Evolutionary conservation across 2,113 vertebrate species (phyloP).

Genomic region (Aleadryas rufinucha): DNA sequence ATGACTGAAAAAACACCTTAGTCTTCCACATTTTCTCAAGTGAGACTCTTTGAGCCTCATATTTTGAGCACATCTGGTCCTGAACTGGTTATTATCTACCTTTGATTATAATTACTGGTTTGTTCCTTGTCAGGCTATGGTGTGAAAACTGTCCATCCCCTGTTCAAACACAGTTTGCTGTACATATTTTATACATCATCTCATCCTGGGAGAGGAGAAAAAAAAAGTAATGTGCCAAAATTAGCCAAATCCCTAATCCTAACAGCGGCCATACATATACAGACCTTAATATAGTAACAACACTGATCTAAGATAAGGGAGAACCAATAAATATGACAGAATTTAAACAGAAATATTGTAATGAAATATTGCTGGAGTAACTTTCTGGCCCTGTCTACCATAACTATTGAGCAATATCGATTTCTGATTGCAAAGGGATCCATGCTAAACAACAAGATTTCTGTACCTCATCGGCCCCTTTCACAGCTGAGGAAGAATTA

Average conservation of each 20-base stretch:
- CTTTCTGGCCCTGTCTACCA: background rate
- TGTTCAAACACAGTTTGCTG: background rate
- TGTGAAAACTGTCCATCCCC: background rate
- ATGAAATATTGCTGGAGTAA: background rate
- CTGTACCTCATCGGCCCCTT: background rate
- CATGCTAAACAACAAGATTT: background rate
- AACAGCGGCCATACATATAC: background rate
- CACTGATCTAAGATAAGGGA: background rate
- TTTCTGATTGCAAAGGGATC: background rate
- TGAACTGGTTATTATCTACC: background rate
- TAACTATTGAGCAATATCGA: rapidly evolving
- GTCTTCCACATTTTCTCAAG: background rate
- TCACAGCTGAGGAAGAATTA: background rate
- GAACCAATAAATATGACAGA: background rate
- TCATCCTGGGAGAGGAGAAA: background rate
- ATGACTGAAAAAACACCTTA: background rate
- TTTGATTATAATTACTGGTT: background rate
- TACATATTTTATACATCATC: background rate
- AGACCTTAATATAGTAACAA: background rate
- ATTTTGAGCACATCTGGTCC: background rate
- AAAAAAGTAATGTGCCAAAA: background rate
- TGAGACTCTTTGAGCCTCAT: background rate
- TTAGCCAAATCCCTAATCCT: background rate
- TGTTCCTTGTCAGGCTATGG: background rate
- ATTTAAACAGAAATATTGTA: background rate